Base-by-base conservation (phyloP, 2,888 invertebrate species). In the Frankliniella fusca region DNA sequence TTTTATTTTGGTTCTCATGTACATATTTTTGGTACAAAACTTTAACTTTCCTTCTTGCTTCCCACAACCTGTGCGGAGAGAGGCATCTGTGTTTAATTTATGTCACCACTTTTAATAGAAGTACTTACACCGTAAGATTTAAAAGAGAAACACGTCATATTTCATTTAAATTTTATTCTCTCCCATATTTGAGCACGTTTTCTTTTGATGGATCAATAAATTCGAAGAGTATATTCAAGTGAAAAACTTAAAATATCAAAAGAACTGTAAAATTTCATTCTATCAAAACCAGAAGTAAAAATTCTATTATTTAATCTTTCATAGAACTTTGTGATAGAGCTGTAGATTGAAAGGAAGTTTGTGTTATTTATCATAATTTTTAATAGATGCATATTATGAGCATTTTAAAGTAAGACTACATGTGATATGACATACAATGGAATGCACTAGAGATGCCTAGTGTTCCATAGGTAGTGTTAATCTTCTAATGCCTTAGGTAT, bases 301-400 rank as follows among this genome's bases (percentile, higher is more conserved):
- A 38, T 38, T 38, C 2, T 38, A 3, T 38, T 54, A 54, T 23
- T 76, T 76, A 12, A 76, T 9, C 27, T 12, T 76, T 8, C 8
- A 10, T 8, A 76, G 70, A 27, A 9, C 9, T 27, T 76, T 76
- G 70, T 76, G 70, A 76, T 76, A 76, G 70, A 27, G 70, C 15
- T 54, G 54, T 38, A 38, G 54, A 76, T 27, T 23, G 70, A 27
- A 23, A 23, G 27, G 23, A 12, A 27, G 12, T 12, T 76, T 76
- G 70, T 76, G 70, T 76, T 76, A 76, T 76, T 76, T 76, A 76
- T 76, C 70, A 23, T 76, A 76, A 27, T 76, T 76, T 76, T 76
- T 76, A 76, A 76, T 76, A 15, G n/a, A 0, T 61, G 61, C 20
- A 61, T 76, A 23, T 76, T 38, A 38, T 38, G 38, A 38, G 2